Percentiles rank a stretch among this genome's conserved stretches.
phyloP scores from a whole-genome alignment of 2,113 vertebrate genomes.

The Corvus moneduloides region DNA sequence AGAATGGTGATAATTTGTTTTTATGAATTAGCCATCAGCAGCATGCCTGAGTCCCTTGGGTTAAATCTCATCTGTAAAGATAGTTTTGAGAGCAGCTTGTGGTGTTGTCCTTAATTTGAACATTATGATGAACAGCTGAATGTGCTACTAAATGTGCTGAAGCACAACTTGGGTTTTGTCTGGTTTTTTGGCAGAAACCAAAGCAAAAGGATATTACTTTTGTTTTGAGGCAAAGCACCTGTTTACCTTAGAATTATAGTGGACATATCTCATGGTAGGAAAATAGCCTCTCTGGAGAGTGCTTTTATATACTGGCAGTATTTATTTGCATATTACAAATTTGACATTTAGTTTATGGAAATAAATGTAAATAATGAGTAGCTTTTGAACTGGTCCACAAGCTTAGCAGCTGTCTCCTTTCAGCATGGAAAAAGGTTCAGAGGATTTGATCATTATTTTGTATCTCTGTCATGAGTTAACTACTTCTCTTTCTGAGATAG shows the following conservation, averaged over 20 bases:
- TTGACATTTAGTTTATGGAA: neutral
- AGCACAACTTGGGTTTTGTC: neutral
- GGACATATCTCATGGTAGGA: neutral
- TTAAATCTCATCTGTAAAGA: neutral
- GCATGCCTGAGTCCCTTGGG: neutral
- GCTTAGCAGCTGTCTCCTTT: neutral
- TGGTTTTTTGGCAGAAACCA: neutral
- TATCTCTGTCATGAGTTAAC: neutral
- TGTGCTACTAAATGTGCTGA: neutral
- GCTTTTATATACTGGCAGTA: neutral
- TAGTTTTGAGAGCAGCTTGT: neutral
- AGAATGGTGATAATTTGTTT: neutral
- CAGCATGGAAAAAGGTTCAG: neutral
- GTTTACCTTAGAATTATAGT: neutral
- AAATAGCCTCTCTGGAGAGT: neutral
- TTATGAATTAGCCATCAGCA: neutral
- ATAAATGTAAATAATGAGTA: slow-evolving; percentile 10
- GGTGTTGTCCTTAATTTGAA: neutral
- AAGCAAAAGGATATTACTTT: neutral
- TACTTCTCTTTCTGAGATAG: neutral
- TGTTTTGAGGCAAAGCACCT: neutral
- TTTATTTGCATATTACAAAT: slow-evolving; percentile 32
- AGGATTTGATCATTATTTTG: neutral
- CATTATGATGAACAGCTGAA: neutral
- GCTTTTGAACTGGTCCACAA: neutral